A percentile compares a stretch with the other conserved stretches of the same genome.
These are phyloP conservation scores for Callitettix versicolor DNA, from an alignment of 1,140 invertebrate species.

Conservation along the genomic window DNA sequence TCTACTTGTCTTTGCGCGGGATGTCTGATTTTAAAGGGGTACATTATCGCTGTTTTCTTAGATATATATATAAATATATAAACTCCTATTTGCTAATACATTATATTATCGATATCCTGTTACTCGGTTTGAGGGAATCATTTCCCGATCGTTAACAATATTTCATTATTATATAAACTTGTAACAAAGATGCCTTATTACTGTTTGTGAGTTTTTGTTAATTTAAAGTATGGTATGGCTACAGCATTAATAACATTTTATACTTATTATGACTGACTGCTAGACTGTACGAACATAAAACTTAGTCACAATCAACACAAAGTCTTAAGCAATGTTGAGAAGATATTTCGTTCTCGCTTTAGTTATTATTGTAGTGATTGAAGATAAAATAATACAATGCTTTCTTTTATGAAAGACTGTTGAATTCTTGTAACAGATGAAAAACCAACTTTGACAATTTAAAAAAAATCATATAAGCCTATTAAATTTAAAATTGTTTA, in stretches of 20 bases:
- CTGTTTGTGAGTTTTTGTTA: conserved; percentile 27
- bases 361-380: too few species aligned
- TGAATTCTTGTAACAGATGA: too few species aligned
- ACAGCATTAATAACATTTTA: neutral
- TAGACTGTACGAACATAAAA: too few species aligned
- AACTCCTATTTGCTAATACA: conserved; percentile 10
- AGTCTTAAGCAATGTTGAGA: too few species aligned
- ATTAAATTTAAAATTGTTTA: too few species aligned
- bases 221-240: conserved; percentile 13
- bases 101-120: conserved; percentile 18
- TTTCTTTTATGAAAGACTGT: too few species aligned
- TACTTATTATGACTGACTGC: too few species aligned
- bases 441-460: too few species aligned
- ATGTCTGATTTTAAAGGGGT: conserved; percentile 23
- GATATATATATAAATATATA: conserved; percentile 18
- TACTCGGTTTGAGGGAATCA: conserved; percentile 13
- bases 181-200: conserved; percentile 28
- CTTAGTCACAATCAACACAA: too few species aligned
- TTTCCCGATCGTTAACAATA: conserved; percentile 18
- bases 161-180: conserved; percentile 23
- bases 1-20: conserved; percentile 16
- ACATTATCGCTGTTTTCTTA: conserved; percentile 26
- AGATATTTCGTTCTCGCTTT: too few species aligned
- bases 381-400: too few species aligned
- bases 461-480: too few species aligned